Percentiles rank a stretch among this genome's conserved stretches.
Evolutionary conservation across 2,797 vertebrate species (phyloP).

Genomic region (Bovichtus variegatus): DNA sequence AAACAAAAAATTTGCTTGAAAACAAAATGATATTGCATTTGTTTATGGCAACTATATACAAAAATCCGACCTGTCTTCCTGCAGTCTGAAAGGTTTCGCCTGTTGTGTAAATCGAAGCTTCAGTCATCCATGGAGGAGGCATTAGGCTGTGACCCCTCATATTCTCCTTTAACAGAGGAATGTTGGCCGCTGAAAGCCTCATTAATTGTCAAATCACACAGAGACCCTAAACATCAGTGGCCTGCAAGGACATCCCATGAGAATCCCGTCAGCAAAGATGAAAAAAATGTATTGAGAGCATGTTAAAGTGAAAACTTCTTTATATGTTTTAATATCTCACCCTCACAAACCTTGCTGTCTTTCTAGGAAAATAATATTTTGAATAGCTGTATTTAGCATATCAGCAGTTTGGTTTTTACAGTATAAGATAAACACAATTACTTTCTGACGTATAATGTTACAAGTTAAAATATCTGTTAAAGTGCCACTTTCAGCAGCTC

Average conservation of each 20-base stretch:
- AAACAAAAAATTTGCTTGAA: not conserved
- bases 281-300: not conserved
- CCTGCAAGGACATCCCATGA: constrained; percentile 11
- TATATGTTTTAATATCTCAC: not conserved
- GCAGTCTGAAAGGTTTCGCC: constrained; percentile 23
- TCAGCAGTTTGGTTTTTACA: constrained; percentile 18
- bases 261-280: not conserved
- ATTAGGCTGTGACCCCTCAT: constrained; percentile 70
- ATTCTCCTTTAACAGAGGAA: constrained; percentile 68
- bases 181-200: constrained; percentile 65
- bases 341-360: not conserved
- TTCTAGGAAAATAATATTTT: not conserved
- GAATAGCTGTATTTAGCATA: not conserved
- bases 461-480: constrained; percentile 61
- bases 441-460: constrained; percentile 50
- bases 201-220: constrained; percentile 51
- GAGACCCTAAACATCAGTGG: constrained; percentile 39
- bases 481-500: constrained; percentile 68
- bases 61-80: constrained; percentile 1
- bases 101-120: constrained; percentile 48
- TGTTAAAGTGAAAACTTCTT: not conserved
- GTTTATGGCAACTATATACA: not conserved
- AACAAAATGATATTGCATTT: not conserved
- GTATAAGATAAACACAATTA: constrained; percentile 30
- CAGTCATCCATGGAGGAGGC: constrained; percentile 63